Conservation (phyloP, 1,140 invertebrate genomes). For the Trichonephila clavata region DNA sequence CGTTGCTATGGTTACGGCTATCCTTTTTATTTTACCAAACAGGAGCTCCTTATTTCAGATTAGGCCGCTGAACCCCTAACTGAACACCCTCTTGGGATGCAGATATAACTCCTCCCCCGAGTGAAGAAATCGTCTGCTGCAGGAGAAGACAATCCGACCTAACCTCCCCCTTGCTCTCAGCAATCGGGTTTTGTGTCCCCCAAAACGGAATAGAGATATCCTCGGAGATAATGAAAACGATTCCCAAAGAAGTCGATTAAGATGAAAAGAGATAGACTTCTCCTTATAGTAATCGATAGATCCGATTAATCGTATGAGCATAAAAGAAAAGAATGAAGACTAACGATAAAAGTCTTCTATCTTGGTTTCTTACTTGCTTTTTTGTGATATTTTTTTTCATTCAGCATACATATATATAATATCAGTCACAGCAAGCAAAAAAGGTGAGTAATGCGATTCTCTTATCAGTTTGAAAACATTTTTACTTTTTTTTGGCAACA, state of each 20-base stretch:
- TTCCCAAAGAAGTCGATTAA: conserved; percentile 71
- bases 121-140: conserved; percentile 15
- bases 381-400: not conserved
- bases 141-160: conserved; percentile 16
- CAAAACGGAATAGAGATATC: conserved; percentile 43
- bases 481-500: not conserved
- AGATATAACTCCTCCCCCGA: not conserved
- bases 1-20: not conserved
- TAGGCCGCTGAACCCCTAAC: not conserved
- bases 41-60: not conserved
- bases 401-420: conserved; percentile 3
- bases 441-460: conserved; percentile 31
- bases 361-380: conserved; percentile 3
- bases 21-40: not conserved
- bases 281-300: conserved; percentile 63
- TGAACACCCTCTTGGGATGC: conserved; percentile 36
- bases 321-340: conserved; percentile 22
- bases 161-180: not conserved
- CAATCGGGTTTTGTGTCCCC: not conserved
- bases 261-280: conserved; percentile 69
- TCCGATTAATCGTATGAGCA: conserved; percentile 56
- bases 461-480: not conserved
- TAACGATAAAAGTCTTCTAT: conserved; percentile 39
- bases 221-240: conserved; percentile 71
- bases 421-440: not conserved